Percentiles rank a stretch among this genome's conserved stretches.
These are phyloP conservation scores for Cecidostiba fungosa DNA, from an alignment of 2,888 invertebrate species.

Conservation along the genomic window DNA sequence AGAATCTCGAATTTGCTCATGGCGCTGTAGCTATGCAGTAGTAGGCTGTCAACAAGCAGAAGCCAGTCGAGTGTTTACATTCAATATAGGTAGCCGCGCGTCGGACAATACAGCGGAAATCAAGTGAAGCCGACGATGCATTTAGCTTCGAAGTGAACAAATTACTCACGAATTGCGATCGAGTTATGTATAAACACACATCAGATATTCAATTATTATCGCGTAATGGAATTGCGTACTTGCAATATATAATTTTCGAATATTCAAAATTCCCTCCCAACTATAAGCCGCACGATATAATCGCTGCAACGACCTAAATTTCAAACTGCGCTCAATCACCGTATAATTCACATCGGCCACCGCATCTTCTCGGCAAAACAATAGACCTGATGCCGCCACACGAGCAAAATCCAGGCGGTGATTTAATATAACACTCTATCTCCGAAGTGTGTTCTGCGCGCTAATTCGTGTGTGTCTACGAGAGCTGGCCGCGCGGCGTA, in stretches of 20 bases:
- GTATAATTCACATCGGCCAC: too few species aligned
- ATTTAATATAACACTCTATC: conserved; percentile 14
- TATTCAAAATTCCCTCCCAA: too few species aligned
- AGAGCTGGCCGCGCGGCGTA: neutral
- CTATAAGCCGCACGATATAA: too few species aligned
- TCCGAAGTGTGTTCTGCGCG: neutral
- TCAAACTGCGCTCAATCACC: neutral
- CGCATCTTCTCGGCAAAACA: neutral
- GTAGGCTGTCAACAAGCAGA: neutral
- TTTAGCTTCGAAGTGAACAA: neutral
- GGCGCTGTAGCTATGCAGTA: neutral
- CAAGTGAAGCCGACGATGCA: neutral
- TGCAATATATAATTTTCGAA: too few species aligned
- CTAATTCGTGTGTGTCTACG: neutral
- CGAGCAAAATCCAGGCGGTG: neutral
- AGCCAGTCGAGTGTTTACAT: neutral
- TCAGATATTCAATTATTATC: too few species aligned
- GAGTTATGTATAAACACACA: neutral
- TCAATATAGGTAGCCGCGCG: neutral
- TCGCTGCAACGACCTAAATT: neutral
- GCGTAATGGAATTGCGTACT: neutral
- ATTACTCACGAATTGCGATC: neutral
- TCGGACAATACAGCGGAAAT: neutral
- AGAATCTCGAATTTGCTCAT: neutral
- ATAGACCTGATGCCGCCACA: neutral